phyloP scores from a whole-genome alignment of 1,140 invertebrate species.

The Galleria mellonella region DNA sequence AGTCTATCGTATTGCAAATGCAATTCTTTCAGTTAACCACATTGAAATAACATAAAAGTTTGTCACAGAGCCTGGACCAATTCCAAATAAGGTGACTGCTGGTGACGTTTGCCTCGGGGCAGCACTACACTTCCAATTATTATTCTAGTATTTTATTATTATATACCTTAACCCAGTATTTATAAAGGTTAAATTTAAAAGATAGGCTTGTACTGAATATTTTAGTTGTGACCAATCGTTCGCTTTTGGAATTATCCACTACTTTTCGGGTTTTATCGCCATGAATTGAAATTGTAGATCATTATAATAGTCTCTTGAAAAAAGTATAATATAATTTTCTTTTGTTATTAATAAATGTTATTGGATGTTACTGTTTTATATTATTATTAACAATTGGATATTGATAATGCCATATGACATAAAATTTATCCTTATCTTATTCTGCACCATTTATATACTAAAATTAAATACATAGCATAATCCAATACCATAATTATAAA shows the following conservation, averaged over 20 bases:
- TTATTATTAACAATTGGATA: too few relatives aligned
- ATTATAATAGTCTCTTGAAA: not conserved
- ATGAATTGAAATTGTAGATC: slow-evolving; percentile 50
- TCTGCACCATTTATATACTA: too few relatives aligned
- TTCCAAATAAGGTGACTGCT: slow-evolving; percentile 70
- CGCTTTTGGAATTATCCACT: slow-evolving; percentile 47
- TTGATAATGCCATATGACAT: too few relatives aligned
- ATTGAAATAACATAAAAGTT: slow-evolving; percentile 72
- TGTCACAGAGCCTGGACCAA: slow-evolving; percentile 51
- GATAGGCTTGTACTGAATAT: slow-evolving; percentile 8
- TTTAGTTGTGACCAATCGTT: slow-evolving; percentile 33
- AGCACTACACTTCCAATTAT: too few relatives aligned
- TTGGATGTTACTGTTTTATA: too few relatives aligned
- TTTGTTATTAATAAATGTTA: not conserved
- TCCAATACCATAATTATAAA: too few relatives aligned
- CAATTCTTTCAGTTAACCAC: slow-evolving; percentile 53
- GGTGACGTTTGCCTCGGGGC: slow-evolving; percentile 46
- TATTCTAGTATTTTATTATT: not conserved
- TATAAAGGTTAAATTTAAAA: slow-evolving; percentile 24
- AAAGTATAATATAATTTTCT: slow-evolving; percentile 3
- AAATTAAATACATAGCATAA: too few relatives aligned
- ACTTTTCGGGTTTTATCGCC: slow-evolving; percentile 47
- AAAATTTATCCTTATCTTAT: too few relatives aligned
- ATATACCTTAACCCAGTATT: slow-evolving; percentile 10
- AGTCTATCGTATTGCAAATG: slow-evolving; percentile 24